A percentile compares a stretch with the other conserved stretches of the same genome.
phyloP scores from a whole-genome alignment of 2,113 vertebrate genomes.

The Gyps fulvus region DNA sequence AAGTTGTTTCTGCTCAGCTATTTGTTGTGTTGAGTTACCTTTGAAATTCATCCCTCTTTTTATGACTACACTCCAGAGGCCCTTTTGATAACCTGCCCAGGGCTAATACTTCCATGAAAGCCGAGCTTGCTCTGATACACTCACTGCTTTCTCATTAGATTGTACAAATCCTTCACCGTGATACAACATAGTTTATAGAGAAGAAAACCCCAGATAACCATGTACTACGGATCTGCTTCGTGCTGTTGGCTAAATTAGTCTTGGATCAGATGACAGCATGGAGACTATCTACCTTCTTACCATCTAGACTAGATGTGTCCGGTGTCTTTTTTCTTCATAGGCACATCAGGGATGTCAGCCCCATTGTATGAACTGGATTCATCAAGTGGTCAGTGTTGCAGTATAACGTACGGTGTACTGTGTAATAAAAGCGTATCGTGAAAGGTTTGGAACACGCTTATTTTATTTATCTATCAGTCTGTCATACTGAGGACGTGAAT shows the following conservation, averaged over 20 bases:
- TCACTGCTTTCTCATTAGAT: not conserved
- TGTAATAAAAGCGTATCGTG: not conserved
- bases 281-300: not conserved
- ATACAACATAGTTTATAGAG: not conserved
- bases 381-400: too few species aligned
- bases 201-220: not conserved
- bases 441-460: accelerated
- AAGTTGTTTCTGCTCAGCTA: slow-evolving; percentile 51
- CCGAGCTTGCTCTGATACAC: not conserved
- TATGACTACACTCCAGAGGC: slow-evolving; percentile 28
- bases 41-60: slow-evolving; percentile 59
- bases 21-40: slow-evolving; percentile 71
- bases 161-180: not conserved
- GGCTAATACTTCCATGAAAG: slow-evolving; percentile 10
- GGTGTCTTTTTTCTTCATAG: not conserved
- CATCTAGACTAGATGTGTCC: not conserved
- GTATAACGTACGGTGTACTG: accelerated
- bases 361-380: not conserved
- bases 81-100: slow-evolving; percentile 46
- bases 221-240: not conserved
- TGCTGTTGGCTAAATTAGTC: not conserved
- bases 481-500: accelerated
- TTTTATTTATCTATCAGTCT: not conserved
- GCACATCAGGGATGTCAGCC: not conserved
- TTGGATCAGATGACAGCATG: not conserved